Percentiles rank a stretch among this genome's conserved stretches.
Evolutionary conservation across 2,797 vertebrate genomes (phyloP).

Genomic region (Tarsius wallacei): DNA sequence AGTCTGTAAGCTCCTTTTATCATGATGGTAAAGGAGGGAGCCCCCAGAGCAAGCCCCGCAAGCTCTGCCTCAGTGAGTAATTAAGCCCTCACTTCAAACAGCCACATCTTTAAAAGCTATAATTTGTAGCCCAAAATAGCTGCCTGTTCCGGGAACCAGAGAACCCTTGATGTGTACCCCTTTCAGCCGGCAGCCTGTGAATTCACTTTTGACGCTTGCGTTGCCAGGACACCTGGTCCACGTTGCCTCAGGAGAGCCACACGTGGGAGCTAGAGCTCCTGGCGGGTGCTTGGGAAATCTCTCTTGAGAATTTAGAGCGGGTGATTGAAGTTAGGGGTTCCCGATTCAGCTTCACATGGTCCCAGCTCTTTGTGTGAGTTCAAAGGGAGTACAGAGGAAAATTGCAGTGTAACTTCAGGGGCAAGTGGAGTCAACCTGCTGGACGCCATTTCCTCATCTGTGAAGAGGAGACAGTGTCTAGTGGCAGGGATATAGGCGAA

Average conservation of each 20-base stretch:
- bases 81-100: slow-evolving; percentile 78
- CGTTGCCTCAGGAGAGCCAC: background rate
- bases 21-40: background rate
- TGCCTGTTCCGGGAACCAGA: slow-evolving; percentile 59
- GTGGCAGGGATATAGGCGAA: background rate
- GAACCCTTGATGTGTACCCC: slow-evolving; percentile 4
- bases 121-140: slow-evolving; percentile 83
- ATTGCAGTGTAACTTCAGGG: rapidly evolving
- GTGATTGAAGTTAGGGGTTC: background rate
- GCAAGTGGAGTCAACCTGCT: background rate
- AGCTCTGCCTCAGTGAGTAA: slow-evolving; percentile 60
- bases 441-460: background rate
- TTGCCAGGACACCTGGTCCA: background rate
- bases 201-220: background rate
- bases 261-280: too few species aligned
- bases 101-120: slow-evolving; percentile 76
- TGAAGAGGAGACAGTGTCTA: background rate
- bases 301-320: background rate
- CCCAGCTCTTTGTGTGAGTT: background rate
- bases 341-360: background rate
- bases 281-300: background rate
- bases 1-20: background rate
- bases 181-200: background rate
- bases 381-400: background rate
- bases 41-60: slow-evolving; percentile 58